Base-by-base conservation (phyloP, 1,140 invertebrate genomes). In the Sweltsa coloradensis region DNA sequence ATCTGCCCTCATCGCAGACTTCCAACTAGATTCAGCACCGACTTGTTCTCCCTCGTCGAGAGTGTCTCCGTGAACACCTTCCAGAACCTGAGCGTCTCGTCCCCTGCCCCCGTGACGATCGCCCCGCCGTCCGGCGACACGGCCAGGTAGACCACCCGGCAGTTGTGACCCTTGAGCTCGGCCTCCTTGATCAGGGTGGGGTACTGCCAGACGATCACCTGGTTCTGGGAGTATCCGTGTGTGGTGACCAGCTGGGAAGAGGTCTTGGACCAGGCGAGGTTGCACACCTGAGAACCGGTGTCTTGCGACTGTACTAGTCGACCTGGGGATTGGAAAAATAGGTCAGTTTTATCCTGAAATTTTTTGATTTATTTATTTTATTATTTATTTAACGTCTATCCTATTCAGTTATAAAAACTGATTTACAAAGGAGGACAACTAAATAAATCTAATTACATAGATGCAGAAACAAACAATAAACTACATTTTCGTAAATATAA, bases 91-190 rank as follows among this genome's bases (percentile, higher is more conserved):
- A 85, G 63, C 13, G 81, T 85, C 62, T 83, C 81, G 62, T 83
- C 81, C 13, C 81, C 81, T 29, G 81, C 81, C 27, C 81, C 81
- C 9, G 81, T 83, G 0, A 83, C 81, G 46, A 83, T 85, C 11
- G 78, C 75, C 60, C 83, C 79, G 13, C 81, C 81, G 62, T 83
- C 79, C 11, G 81, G 81, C 41, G 81, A 83, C 75, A 82, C 79
- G 42, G 79, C 79, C 57, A 84, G 59, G 63, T 83, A 84, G 5
- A 84, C 61, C 18, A 85, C 81, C 51, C 81, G 65, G 55, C 72
- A 79, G 18, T 75, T 72, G 65, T 85, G 81, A 5, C 81, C 81
- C 34, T 75, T 79, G 23, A 83, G 61, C 65, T 83, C 81, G 24
- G 78, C 79, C 18, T 83, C 76, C 60, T 41, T 39, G 5, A 71